Evolutionary conservation across 2,113 vertebrate genomes (phyloP), one percentile per base, ranked within the genome.

Genomic region (Scatophagus argus): DNA sequence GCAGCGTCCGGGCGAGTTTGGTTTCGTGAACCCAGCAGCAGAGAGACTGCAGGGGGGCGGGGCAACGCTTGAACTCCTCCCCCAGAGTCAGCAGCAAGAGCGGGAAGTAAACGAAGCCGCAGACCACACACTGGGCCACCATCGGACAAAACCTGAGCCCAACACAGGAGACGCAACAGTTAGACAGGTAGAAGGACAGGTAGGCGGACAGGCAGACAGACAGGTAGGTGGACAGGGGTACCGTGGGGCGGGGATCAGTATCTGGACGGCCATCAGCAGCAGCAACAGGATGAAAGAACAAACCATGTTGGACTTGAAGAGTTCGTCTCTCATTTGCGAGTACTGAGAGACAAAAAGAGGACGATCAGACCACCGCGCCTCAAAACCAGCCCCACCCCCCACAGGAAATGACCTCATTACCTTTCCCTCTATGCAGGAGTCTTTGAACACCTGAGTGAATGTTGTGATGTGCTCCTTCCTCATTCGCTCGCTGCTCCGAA

Each of bases 11-110:
- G 68, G 95, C 95, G 41, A 93, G 80, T 79, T 98, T 97, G 70
- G 94, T 97, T 90, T 98, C 97, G 1, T 98, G 96, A 83, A 98
- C 94, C 97, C 96, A 97, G 90, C 97, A 98, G 92, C 97, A 97
- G 47, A 96, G 95, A 68, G 96, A 94, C 85, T 97, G 96, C 13
- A 98, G 95, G 59, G 94, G 78, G 43, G 96, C 81, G 17, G 97
- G 97, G 68, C 96, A 94, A 82, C 90, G 93, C 93, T 98, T 97
- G 74, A 97, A 97, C 91, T 98, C 97, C 75, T 97, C 97, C 9
- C 97, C 97, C 0, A 97, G 96, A 1, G 96, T 97, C 74, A 98
- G 93, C 86, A 97, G 82, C 74, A 98, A 91, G 44, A 98, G 94
- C 34, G 96, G 94, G 0, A 95, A 90, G 84, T 97, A 96, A 84